Conservation (phyloP, 2,797 vertebrate genomes). For the Nyctibius grandis region DNA sequence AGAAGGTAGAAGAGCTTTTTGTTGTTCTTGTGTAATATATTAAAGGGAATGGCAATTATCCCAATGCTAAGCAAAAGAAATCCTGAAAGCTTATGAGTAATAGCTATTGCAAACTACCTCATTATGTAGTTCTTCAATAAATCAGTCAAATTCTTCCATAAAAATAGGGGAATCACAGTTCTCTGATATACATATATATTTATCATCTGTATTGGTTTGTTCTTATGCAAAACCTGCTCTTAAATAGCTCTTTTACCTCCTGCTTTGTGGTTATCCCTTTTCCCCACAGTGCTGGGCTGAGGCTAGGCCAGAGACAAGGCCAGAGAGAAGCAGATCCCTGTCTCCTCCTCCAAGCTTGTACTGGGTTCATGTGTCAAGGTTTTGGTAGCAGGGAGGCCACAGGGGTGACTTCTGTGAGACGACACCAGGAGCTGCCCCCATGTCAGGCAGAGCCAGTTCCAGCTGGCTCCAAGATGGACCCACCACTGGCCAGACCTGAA, state of each 20-base stretch:
- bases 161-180: not conserved
- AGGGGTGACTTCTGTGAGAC: not conserved
- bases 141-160: not conserved
- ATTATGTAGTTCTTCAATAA: not conserved
- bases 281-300: rapidly evolving
- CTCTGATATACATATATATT: not conserved
- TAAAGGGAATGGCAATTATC: not conserved
- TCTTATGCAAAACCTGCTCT: not conserved
- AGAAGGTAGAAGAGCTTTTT: not conserved
- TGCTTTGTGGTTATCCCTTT: not conserved
- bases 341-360: not conserved
- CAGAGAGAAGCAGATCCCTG: not conserved
- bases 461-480: not conserved
- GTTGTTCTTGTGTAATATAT: not conserved
- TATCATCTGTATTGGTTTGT: not conserved
- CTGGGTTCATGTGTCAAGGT: not conserved
- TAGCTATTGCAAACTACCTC: not conserved
- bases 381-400: not conserved
- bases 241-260: not conserved
- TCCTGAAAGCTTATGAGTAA: not conserved
- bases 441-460: not conserved
- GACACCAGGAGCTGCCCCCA: not conserved
- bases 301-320: not conserved
- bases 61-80: not conserved
- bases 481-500: rapidly evolving